Base-by-base conservation (phyloP, 1,140 invertebrate genomes). In the Bombyx mandarina region DNA sequence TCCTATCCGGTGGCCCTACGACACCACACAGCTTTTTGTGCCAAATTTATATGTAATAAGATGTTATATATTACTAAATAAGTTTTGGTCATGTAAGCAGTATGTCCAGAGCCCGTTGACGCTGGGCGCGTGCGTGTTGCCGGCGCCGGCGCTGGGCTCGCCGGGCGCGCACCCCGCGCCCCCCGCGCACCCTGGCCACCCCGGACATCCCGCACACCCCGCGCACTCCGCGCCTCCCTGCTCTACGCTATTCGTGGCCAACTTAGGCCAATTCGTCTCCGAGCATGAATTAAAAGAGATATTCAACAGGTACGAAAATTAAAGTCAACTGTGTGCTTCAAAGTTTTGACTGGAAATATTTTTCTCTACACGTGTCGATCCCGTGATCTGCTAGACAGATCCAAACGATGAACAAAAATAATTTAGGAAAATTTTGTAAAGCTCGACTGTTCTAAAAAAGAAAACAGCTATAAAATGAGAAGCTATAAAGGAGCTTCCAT, bases 281-380 rank as follows among this genome's bases (percentile, higher is more conserved):
- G 97, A 99, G 86, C 96, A 98, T 79, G 97, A 99, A 88, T 92
- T 99, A 61, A 98, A 98, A 90, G 96, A 98, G 88, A 94, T 99
- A 77, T 99, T 98, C 90, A 95, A 93, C 92, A 98, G 96, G 97
- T 99, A 89, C 90, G 62, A 58, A 22, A 35, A 22, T 52, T n/a
- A 43, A 18, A 58, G 52, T 49, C 43, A 55, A 47, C 44, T 49
- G 51, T 46, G 43, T 42, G 51, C 47, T 60, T 57, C 54, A 51
- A 42, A 43, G 59, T 62, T 66, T 66, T 58, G 56, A 62, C 58
- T 62, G 64, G 42, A 62, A 66, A 60, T 60, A 48, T 35, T 58
- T 43, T 54, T 44, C 8, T 45, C 44, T 54, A 54, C 43, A 7
- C 8, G 43, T 35, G 8, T 18, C 12, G 8, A 4, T 50, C 2